phyloP scores from a whole-genome alignment of 2,888 invertebrate genomes.

The Agonopterix alstromeriana region DNA sequence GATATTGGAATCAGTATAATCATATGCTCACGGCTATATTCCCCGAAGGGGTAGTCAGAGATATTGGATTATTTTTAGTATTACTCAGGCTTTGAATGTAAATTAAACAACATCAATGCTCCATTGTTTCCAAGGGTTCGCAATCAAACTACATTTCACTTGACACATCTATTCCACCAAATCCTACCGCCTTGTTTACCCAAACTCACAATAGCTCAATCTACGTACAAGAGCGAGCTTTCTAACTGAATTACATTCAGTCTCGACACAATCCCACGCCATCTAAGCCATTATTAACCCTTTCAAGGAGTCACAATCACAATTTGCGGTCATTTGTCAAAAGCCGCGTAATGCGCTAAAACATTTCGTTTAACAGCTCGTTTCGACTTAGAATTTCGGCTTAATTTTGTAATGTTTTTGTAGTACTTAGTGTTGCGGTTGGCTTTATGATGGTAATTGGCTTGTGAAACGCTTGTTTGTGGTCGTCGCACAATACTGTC shows the following conservation, averaged over 20 bases:
- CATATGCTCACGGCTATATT: no score
- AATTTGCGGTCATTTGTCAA: slow-evolving; percentile 72
- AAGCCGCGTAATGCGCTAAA: slow-evolving; percentile 37
- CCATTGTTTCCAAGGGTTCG: background rate
- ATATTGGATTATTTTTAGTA: no score
- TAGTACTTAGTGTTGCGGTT: slow-evolving; percentile 35
- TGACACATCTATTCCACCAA: slow-evolving; percentile 4
- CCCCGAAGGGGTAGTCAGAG: no score
- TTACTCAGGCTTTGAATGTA: no score
- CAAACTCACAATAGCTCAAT: slow-evolving; percentile 61
- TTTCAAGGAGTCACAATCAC: slow-evolving; percentile 67
- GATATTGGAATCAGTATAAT: no score
- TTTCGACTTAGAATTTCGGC: slow-evolving; percentile 36
- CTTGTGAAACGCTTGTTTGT: slow-evolving; percentile 33
- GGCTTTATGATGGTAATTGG: slow-evolving; percentile 37
- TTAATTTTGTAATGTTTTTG: slow-evolving; percentile 47
- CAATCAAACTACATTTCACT: slow-evolving; percentile 1
- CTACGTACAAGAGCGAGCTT: slow-evolving; percentile 44
- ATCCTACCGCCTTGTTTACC: slow-evolving; percentile 5
- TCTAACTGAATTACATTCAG: slow-evolving; percentile 56
- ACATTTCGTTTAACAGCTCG: slow-evolving; percentile 35
- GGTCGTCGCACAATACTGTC: slow-evolving; percentile 16
- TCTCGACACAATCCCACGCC: slow-evolving; percentile 50
- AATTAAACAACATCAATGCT: background rate
- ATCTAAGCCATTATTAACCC: slow-evolving; percentile 65